Conservation (phyloP, 2,113 vertebrate species). For the Boleophthalmus pectinirostris region DNA sequence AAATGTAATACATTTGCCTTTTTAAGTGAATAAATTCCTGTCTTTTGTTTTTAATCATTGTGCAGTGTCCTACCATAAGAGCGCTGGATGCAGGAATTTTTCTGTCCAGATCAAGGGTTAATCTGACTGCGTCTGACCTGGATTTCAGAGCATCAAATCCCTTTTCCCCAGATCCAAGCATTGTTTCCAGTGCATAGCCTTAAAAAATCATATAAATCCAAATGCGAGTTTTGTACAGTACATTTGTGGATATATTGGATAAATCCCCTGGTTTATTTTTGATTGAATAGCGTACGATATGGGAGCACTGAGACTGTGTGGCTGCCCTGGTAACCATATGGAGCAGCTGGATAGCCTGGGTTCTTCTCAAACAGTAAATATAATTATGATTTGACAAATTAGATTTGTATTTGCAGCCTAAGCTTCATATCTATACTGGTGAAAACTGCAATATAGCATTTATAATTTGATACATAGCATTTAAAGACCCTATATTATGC, state of each 20-base stretch:
- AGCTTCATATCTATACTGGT: not conserved
- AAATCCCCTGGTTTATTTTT: not conserved
- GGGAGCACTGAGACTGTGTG: not conserved
- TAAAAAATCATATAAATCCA: constrained; percentile 39
- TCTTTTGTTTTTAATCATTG: not conserved
- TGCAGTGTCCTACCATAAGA: not conserved
- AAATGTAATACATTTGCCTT: constrained; percentile 65
- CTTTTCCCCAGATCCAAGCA: constrained; percentile 25
- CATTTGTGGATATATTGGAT: not conserved
- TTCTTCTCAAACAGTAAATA: not conserved
- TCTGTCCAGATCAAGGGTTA: constrained; percentile 38
- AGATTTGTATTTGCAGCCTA: not conserved
- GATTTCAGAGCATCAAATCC: constrained; percentile 53
- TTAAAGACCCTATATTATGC: too few species aligned
- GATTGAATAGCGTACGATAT: not conserved
- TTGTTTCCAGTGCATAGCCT: constrained; percentile 38
- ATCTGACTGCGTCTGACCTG: constrained; percentile 59
- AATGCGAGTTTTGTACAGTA: constrained; percentile 40
- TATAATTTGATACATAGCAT: too few species aligned
- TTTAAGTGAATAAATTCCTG: constrained; percentile 47
- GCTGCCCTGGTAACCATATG: not conserved
- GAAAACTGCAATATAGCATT: too few species aligned
- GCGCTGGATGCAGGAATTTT: constrained; percentile 29
- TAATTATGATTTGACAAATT: not conserved
- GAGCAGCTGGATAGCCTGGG: not conserved